A percentile compares a stretch with the other conserved stretches of the same genome.
These are phyloP conservation scores for Pollachius pollachius DNA, from an alignment of 2,113 vertebrate species.

Conservation along the genomic window DNA sequence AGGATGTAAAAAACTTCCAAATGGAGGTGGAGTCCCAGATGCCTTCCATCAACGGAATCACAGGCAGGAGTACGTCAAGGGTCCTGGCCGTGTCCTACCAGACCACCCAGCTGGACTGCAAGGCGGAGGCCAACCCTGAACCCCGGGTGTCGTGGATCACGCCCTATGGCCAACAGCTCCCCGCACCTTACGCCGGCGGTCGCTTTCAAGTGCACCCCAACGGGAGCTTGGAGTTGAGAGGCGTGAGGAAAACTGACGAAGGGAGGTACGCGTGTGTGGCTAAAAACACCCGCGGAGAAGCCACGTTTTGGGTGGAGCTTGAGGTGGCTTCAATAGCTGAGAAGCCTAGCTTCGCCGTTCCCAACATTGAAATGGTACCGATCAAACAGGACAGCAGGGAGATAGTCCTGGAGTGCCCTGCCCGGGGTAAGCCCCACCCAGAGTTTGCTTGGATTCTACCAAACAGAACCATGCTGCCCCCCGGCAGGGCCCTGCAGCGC, in stretches of 20 bases:
- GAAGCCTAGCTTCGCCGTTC: conserved; percentile 75
- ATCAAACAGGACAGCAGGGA: conserved; percentile 63
- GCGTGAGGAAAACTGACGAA: conserved; percentile 74
- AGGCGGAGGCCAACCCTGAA: conserved; percentile 70
- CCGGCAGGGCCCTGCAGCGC: conserved; percentile 65
- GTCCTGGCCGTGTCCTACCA: conserved; percentile 71
- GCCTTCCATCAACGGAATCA: conserved; percentile 65
- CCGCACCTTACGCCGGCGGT: conserved; percentile 70
- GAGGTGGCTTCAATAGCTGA: conserved; percentile 73
- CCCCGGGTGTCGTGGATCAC: conserved; percentile 72
- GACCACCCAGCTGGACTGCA: conserved; percentile 69
- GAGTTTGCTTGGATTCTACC: conserved; percentile 75
- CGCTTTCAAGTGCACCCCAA: conserved; percentile 76
- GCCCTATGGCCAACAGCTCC: conserved; percentile 64
- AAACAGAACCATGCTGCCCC: conserved; percentile 65
- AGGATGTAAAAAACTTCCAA: conserved; percentile 68
- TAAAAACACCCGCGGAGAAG: conserved; percentile 71
- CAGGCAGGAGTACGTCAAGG: conserved; percentile 52
- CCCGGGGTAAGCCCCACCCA: conserved; percentile 72
- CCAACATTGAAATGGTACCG: conserved; percentile 74
- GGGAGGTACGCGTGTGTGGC: conserved; percentile 69
- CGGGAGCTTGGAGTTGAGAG: conserved; percentile 74
- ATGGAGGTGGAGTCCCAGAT: conserved; percentile 65
- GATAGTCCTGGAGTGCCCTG: conserved; percentile 65
- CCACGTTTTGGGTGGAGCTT: conserved; percentile 65